Base-by-base conservation (phyloP, 2,888 invertebrate species). In the Mamestra brassicae region DNA sequence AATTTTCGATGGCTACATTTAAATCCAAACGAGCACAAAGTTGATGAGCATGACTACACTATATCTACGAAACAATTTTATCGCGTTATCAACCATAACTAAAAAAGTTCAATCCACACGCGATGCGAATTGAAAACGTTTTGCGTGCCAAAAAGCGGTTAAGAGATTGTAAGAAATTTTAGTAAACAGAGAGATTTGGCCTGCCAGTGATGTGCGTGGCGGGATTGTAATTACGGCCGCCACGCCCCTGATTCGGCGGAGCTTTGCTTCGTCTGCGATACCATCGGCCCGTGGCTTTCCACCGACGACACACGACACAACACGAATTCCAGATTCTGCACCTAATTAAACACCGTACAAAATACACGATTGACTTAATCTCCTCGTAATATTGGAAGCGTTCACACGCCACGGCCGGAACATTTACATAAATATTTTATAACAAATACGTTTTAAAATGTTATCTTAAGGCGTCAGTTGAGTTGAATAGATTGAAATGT, bases 81-180 rank as follows among this genome's bases (percentile, higher is more conserved):
- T 87, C 84, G 83, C 73, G 80, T 88, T 91, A 93, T 92, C 89
- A 90, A 92, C 92, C 93, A 89, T 91, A 88, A 89, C 92, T 92
- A 92, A 93, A 93, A 92, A 91, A 90, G 92, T 92, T 90, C 87
- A 91, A 93, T 92, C 92, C 91, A 92, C 96, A 95, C 94, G 95
- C 95, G 90, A 95, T 91, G 89, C 88, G 88, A 93, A 93, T 87
- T 81, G 83, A 80, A 88, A 90, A 91, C 85, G 88, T 92, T 94
- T 95, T 89, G 96, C 96, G 95, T 96, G 96, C 93, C 93, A 90
- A 90, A 93, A 92, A 93, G 92, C 93, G 90, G 93, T 96, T 94
- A 93, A 92, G 90, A 92, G 90, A 84, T 85, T 81, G 90, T 90
- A 92, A 91, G 92, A 93, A 93, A 92, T 92, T 94, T 94, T 90